phyloP scores from a whole-genome alignment of 2,113 vertebrate species.

The Alouatta palliata region DNA sequence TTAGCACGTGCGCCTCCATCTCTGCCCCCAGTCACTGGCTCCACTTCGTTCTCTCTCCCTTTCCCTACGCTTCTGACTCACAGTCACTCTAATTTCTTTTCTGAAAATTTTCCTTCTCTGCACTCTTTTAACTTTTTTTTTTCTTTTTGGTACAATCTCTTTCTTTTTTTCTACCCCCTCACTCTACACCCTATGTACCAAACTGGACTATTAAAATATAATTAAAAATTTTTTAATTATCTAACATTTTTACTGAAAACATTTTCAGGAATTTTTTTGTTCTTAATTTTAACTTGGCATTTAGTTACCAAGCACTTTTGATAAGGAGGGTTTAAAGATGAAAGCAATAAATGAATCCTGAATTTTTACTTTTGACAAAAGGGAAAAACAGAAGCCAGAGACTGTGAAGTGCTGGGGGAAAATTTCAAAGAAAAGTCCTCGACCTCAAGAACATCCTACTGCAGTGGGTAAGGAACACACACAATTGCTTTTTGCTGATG shows the following conservation, averaged over 20 bases:
- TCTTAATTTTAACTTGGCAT: neutral
- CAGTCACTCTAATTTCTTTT: neutral
- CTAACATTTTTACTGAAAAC: neutral
- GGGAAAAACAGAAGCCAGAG: neutral
- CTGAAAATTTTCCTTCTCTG: neutral
- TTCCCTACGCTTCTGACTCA: neutral
- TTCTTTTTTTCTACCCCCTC: neutral
- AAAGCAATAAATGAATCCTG: neutral
- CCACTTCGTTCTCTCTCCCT: neutral
- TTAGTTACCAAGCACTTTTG: neutral
- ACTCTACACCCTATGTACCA: neutral
- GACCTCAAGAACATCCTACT: neutral
- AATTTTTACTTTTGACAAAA: slow-evolving; percentile 51
- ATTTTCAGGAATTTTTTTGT: neutral
- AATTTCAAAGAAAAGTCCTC: neutral
- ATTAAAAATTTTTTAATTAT: neutral
- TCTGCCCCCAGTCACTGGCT: neutral
- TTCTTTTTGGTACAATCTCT: neutral
- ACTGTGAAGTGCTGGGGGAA: neutral
- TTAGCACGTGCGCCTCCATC: neutral
- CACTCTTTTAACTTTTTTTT: neutral
- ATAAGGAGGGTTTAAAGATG: neutral
- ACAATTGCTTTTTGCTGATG: slow-evolving; percentile 3
- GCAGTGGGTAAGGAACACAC: neutral
- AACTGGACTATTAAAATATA: neutral